Evolutionary conservation across 2,888 invertebrate species (phyloP).

Genomic region (Philonicus albiceps): DNA sequence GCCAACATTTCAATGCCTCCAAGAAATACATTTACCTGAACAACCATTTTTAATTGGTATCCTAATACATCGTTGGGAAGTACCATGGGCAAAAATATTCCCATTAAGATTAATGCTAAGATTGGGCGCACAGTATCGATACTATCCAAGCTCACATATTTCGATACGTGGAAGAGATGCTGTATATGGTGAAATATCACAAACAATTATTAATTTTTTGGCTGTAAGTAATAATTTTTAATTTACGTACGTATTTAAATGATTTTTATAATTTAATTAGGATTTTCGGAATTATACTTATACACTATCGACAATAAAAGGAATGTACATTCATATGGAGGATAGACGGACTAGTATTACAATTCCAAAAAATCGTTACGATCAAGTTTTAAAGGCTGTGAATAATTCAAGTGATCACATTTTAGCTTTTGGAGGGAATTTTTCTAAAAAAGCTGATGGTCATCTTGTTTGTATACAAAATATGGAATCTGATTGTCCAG

Average conservation of each 20-base stretch:
- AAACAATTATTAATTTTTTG: conserved; percentile 85
- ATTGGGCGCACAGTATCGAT: conserved; percentile 83
- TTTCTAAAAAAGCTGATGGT: conserved; percentile 81
- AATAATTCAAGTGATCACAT: conserved; percentile 85
- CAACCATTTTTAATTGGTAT: conserved; percentile 80
- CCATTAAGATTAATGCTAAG: conserved; percentile 77
- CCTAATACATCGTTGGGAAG: conserved; percentile 74
- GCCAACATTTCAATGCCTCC: conserved; percentile 82
- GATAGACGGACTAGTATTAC: conserved; percentile 79
- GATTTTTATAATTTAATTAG: conserved; percentile 56
- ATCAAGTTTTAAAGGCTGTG: conserved; percentile 77
- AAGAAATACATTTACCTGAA: conserved; percentile 75
- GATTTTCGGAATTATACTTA: conserved; percentile 87
- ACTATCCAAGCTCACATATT: conserved; percentile 85
- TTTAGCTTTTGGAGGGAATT: conserved; percentile 82
- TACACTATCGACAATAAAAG: conserved; percentile 77
- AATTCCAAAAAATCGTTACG: conserved; percentile 78
- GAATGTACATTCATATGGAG: conserved; percentile 83
- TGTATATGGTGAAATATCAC: conserved; percentile 84
- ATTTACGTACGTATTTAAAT: neutral
- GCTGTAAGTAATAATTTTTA: conserved; percentile 67
- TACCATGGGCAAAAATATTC: conserved; percentile 75
- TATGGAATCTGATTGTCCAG: conserved; percentile 66
- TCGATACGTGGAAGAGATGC: conserved; percentile 79
- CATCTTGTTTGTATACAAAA: conserved; percentile 88